Conservation (phyloP, 2,797 vertebrate species). For the Emydoidea blandingii region DNA sequence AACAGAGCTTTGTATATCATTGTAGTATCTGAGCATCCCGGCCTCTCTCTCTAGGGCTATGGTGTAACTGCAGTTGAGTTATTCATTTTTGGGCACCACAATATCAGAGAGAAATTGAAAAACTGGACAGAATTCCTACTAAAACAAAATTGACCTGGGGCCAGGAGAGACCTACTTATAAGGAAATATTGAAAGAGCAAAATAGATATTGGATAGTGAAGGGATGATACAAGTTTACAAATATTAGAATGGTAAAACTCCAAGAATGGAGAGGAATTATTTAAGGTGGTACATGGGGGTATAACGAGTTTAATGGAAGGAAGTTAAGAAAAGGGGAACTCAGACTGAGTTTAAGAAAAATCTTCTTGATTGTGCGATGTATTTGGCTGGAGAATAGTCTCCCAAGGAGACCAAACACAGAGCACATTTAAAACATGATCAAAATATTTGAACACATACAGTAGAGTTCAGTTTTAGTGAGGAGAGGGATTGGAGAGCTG, state of each 20-base stretch:
- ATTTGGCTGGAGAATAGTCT: fast-evolving
- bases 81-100: not conserved
- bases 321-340: not conserved
- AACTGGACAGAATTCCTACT: not conserved
- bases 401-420: not conserved
- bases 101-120: not conserved
- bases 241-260: not conserved
- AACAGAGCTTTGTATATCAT: not conserved
- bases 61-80: not conserved
- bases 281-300: not conserved
- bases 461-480: not conserved
- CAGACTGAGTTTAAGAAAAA: not conserved
- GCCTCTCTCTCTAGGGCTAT: fast-evolving
- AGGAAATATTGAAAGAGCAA: not conserved
- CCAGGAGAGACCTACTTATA: not conserved
- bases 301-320: not conserved
- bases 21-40: not conserved
- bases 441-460: not conserved
- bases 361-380: not conserved
- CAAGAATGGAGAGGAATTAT: not conserved
- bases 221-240: not conserved
- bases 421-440: not conserved
- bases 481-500: fast-evolving
- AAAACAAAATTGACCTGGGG: not conserved
- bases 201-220: not conserved